Evolutionary conservation across 53 echinoderm and acorn worm species (phyloP), one percentile per base, ranked within the genome.

Genomic region (Zoroaster sp.): DNA sequence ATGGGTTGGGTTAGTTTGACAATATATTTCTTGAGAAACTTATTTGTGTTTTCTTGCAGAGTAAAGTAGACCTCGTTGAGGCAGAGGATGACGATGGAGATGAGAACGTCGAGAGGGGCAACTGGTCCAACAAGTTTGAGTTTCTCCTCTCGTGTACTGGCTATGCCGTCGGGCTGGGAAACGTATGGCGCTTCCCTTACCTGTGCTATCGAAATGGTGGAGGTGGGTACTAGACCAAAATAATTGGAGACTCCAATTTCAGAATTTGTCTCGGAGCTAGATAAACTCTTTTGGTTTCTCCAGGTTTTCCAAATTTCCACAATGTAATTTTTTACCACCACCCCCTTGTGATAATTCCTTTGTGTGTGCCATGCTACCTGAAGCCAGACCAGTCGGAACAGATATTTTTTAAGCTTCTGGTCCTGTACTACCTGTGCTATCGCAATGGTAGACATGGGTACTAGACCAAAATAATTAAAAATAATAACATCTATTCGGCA

Each of bases 111-210:
- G 96, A 96, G 35, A 49, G 96, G 5, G 96, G 96, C 1, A 96
- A 96, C 92, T 96, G 96, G 96, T 86, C 89, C 70, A 96, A 88
- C 82, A 93, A 96, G 35, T 46, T 96, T 37, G 96, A 96, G 45
- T 96, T 96, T 87, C 83, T 96, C 21, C 90, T 96, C 17, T 96
- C 96, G 43, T 96, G 96, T 35, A 92, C 94, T 1, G 89, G 92
- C 67, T 96, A 96, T 37, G 96, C 96, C 39, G 96, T 96, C 3
- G 96, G 96, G 5, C 87, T 96, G 31, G 96, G 96, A 18, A 96
- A 96, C 35, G 94, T 96, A 14, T 96, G 96, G 96, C 89, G 96
- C 14, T 96, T 96, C 38, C 96, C 96, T 13, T 96, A 96, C 88
- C 88, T 96, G 59, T 94, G 94, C 73, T 96, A 96, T 72, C 77